Base-by-base conservation (phyloP, 1,140 invertebrate species). In the Panagrolaimus sp. region DNA sequence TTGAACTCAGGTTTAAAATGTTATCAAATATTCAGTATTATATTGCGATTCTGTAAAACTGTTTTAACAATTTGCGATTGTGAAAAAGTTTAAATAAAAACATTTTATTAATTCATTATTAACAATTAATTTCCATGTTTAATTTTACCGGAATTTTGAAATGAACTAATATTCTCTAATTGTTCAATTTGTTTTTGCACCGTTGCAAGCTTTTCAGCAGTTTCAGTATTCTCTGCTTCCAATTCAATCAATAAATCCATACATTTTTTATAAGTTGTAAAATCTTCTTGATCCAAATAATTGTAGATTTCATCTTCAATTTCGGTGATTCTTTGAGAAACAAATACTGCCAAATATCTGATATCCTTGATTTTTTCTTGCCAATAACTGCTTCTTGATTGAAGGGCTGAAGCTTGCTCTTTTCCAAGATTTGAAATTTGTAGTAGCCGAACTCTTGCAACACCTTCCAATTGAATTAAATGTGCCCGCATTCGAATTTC, bases 161-260 rank as follows among this genome's bases (percentile, higher is more conserved):
- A 28, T 5, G 52, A 12, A 26, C 52, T 58, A 12, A 58, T 58
- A 58, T 28, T 58, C 12, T 58, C 14, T 58, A 58, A 58, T 58
- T 58, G 52, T 26, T 58, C 52, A 58, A 58, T 58, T 24, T 58
- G 52, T 28, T 58, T 58, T 58, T 58, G 52, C 21, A 58, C 52
- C 28, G 28, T 58, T n/a, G 52, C 15, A 14, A 58, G 52, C 52
- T 58, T 58, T 28, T 58, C 52, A 17, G 52, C 21, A 21, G 52
- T 58, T 58, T 58, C 52, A 1, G 52, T 58, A 28, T 58, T 28
- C 17, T 58, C 52, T 12, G 52, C 52, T 58, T 58, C 52, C 52
- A 58, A 26, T 58, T 58, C 21, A 58, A 58, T 58, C 52, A 58
- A 58, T 58, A 58, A 58, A 58, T 58, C 52, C 52, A 58, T 58